These are phyloP conservation scores for Austrofundulus limnaeus DNA, from an alignment of 2,113 vertebrate genomes.

Conservation along the genomic window DNA sequence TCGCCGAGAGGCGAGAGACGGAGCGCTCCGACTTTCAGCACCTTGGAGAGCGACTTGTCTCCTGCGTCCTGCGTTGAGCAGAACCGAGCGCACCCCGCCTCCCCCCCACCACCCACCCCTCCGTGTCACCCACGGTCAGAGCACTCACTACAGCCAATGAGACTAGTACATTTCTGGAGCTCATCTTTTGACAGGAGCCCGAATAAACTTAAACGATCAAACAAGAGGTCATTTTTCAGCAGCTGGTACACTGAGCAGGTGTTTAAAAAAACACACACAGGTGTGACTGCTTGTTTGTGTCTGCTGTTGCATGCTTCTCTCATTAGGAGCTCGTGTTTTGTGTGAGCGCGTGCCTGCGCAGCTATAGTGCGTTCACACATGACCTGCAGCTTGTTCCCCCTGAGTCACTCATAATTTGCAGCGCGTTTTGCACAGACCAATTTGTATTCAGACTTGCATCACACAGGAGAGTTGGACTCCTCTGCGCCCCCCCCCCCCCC, in stretches of 20 bases:
- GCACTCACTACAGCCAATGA: constrained; percentile 23
- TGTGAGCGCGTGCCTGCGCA: neutral
- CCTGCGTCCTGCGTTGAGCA: constrained; percentile 58
- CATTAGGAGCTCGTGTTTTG: neutral
- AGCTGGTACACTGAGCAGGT: constrained; percentile 22
- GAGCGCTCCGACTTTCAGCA: constrained; percentile 69
- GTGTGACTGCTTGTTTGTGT: constrained; percentile 6
- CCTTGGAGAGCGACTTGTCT: constrained; percentile 70
- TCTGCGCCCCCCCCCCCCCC: constrained; percentile 1
- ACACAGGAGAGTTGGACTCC: constrained; percentile 29
- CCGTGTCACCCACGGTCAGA: constrained; percentile 50
- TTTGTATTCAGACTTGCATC: constrained; percentile 52
- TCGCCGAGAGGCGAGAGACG: constrained; percentile 43
- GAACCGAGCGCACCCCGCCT: too few species aligned
- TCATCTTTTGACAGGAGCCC: constrained; percentile 13
- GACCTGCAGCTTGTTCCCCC: constrained; percentile 44
- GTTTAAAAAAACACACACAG: constrained; percentile 1
- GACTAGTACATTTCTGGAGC: constrained; percentile 11
- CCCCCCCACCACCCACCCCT: constrained; percentile 6
- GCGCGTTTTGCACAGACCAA: constrained; percentile 34
- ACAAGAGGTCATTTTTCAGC: constrained; percentile 22
- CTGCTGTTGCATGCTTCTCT: constrained; percentile 7
- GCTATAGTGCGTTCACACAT: constrained; percentile 35
- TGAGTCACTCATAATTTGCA: constrained; percentile 51
- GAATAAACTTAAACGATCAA: constrained; percentile 9